Conservation (phyloP, 2,888 invertebrate genomes). For the Lithophane semibrunnea region DNA sequence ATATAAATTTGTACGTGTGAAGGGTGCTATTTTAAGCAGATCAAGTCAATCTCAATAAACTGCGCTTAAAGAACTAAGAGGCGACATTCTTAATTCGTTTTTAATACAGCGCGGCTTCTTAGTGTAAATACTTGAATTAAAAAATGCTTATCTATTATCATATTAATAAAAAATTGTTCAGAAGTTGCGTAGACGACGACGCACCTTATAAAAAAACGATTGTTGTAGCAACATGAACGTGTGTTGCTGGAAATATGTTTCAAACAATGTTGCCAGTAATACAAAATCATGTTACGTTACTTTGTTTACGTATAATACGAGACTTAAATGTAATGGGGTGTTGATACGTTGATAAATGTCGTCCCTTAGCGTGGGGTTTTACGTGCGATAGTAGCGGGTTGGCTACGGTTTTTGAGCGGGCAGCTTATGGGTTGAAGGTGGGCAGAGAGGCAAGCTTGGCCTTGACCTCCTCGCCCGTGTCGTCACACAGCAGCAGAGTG, state of each 20-base stretch:
- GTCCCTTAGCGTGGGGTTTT: constrained; percentile 42
- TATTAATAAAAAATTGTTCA: constrained; percentile 12
- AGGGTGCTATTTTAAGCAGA: neutral
- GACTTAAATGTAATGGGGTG: neutral
- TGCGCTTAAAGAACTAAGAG: constrained; percentile 44
- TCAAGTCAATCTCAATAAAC: constrained; percentile 32
- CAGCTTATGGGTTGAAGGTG: constrained; percentile 82
- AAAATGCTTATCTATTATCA: constrained; percentile 1
- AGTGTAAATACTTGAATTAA: constrained; percentile 29
- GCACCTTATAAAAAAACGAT: neutral
- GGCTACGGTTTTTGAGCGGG: neutral
- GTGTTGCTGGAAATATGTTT: neutral
- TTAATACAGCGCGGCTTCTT: constrained; percentile 27
- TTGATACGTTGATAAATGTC: constrained; percentile 34
- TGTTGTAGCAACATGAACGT: neutral
- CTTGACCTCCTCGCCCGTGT: constrained; percentile 88
- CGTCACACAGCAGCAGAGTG: constrained; percentile 92
- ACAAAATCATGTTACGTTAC: neutral
- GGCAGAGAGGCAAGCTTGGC: constrained; percentile 89
- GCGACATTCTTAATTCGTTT: constrained; percentile 45
- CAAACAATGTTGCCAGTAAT: neutral
- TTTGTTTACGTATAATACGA: constrained; percentile 13
- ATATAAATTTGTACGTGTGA: neutral
- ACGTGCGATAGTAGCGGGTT: neutral
- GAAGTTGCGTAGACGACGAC: neutral